These are phyloP conservation scores for Regulus satrapa DNA, from an alignment of 2,113 vertebrate species.

Conservation along the genomic window DNA sequence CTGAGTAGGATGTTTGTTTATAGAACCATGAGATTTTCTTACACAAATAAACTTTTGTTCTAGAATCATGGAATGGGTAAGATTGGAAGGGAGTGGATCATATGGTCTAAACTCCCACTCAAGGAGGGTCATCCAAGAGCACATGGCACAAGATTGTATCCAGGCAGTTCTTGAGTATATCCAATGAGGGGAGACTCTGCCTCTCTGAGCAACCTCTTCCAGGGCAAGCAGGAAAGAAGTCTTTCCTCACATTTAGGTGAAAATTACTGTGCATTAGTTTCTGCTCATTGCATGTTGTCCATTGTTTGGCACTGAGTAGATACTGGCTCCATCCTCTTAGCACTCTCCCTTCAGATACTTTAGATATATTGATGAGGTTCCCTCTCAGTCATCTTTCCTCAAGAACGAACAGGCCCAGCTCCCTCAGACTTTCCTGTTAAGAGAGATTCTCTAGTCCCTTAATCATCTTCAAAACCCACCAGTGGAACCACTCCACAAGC, in stretches of 20 bases:
- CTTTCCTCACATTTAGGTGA: not conserved
- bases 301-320: not conserved
- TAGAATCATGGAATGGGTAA: not conserved
- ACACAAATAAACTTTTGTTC: not conserved
- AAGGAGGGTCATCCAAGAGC: not conserved
- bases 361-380: not conserved
- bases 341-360: not conserved
- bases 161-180: not conserved
- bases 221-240: not conserved
- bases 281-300: not conserved
- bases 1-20: not conserved
- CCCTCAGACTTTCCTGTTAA: not conserved
- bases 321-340: not conserved
- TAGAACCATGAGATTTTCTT: not conserved
- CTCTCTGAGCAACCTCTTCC: not conserved
- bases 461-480: not conserved
- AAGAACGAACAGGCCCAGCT: not conserved
- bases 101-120: not conserved
- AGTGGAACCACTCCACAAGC: not conserved
- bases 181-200: not conserved
- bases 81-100: not conserved
- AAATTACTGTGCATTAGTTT: not conserved
- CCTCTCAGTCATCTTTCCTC: not conserved
- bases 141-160: not conserved
- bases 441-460: not conserved